Base-by-base conservation (phyloP, 2,888 invertebrate genomes). In the Protodeltote pygarga region DNA sequence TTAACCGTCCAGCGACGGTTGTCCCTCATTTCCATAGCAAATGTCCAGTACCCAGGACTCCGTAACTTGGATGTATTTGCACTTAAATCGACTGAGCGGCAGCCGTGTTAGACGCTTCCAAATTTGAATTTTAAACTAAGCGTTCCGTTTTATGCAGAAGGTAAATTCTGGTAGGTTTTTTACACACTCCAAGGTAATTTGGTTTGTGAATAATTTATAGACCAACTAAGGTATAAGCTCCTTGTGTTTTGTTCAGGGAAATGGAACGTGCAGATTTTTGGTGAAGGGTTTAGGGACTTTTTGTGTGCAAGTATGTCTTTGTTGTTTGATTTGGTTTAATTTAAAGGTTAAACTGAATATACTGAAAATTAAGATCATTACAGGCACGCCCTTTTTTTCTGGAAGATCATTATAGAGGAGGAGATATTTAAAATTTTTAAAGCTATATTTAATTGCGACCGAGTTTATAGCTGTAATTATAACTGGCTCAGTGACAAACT, bases 101-200 rank as follows among this genome's bases (percentile, higher is more conserved):
- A 73, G 75, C 72, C 75, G 75, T 79, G 85, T 83, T 85, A 85
- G 81, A 85, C 83, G 83, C 64, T 80, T 69, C 77, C 77, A 71
- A 88, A 89, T 89, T 89, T 89, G 83, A 88, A 89, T 89, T 89
- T 89, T 87, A 89, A 89, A 89, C 83, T 88, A 88, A 89, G 82
- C 88, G 81, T 77, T 78, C 83, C 83, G 77, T 83, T 87, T 85
- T 85, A 81, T 77, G 76, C 79, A 73, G 78, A 73, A 81, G 80
- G 84, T 86, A 83, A 84, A 86, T 82, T 82, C 80, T 73, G 75
- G 75, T 54, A 57, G 65, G 76, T 81, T 87, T 88, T 83, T 85
- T 77, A 72, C 63, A 70, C 71, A 70, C 68, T 62, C 68, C 42
- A 39, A 65, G 74, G 77, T 81, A 79, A 80, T 85, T 83, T 77